A percentile compares a stretch with the other conserved stretches of the same genome.
Evolutionary conservation across 1,140 invertebrate species (phyloP).

Genomic region (Calycopis cecrops): DNA sequence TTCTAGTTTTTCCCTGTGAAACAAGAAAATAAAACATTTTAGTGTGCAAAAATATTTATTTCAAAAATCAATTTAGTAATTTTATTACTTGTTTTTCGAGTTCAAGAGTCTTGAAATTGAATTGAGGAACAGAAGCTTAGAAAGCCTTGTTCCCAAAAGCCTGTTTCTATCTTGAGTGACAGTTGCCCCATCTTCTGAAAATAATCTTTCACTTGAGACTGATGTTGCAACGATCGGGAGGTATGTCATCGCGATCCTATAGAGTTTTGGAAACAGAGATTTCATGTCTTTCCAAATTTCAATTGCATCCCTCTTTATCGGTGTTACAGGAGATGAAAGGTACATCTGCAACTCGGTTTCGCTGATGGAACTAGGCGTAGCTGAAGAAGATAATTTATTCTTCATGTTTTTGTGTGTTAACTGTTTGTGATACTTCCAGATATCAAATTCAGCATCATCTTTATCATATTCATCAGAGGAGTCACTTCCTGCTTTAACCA

Average conservation of each 20-base stretch:
- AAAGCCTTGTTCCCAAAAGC: constrained; percentile 10
- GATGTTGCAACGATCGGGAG: constrained; percentile 25
- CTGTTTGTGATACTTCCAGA: constrained; percentile 13
- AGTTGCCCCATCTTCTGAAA: constrained; percentile 27
- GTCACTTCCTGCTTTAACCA: neutral
- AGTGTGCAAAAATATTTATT: too few relatives aligned
- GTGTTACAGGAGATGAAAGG: constrained; percentile 23
- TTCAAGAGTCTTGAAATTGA: constrained; percentile 4
- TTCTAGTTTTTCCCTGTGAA: too few relatives aligned
- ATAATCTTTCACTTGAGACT: constrained; percentile 25
- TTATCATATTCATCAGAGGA: constrained; percentile 15
- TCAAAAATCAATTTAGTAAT: too few relatives aligned
- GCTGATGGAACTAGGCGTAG: constrained; percentile 8
- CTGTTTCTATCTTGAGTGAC: constrained; percentile 24
- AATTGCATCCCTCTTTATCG: constrained; percentile 23
- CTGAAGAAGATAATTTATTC: constrained; percentile 10
- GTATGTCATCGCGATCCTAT: constrained; percentile 21
- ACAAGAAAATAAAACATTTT: too few relatives aligned
- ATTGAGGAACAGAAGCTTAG: constrained; percentile 14
- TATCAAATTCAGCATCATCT: constrained; percentile 16
- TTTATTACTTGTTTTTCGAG: too few relatives aligned
- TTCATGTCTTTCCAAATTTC: constrained; percentile 28
- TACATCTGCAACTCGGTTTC: constrained; percentile 13
- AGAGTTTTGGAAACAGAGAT: constrained; percentile 20
- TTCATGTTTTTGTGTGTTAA: constrained; percentile 15